Evolutionary conservation across 1,140 invertebrate species (phyloP).

Genomic region (Rhizoglyphus robini): DNA sequence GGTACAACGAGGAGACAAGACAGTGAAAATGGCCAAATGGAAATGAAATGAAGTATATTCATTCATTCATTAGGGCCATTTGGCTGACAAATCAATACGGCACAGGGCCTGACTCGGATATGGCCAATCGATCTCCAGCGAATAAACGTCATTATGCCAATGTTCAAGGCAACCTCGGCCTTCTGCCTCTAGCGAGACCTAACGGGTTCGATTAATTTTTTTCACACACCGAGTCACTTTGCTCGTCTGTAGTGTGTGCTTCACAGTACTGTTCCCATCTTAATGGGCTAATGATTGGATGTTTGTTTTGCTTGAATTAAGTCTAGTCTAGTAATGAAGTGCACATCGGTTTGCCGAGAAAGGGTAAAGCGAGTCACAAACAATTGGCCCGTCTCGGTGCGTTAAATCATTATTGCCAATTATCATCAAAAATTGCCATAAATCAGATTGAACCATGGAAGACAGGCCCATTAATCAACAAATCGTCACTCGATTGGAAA

Average conservation of each 20-base stretch:
- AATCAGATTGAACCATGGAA: background rate
- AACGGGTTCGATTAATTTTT: background rate
- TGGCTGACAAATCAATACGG: background rate
- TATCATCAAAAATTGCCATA: background rate
- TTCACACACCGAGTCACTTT: background rate
- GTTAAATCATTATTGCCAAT: no score
- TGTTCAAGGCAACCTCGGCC: no score
- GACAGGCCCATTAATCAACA: background rate
- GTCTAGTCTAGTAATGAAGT: background rate
- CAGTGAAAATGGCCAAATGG: background rate
- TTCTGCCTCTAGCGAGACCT: no score
- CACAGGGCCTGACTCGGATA: background rate
- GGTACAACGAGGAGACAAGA: background rate
- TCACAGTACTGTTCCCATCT: background rate
- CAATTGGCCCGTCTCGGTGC: no score
- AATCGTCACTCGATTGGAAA: slow-evolving; percentile 8
- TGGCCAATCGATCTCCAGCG: background rate
- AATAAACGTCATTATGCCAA: no score
- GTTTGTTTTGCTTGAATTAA: background rate
- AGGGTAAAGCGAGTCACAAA: no score
- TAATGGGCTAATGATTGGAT: background rate
- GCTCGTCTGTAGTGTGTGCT: background rate
- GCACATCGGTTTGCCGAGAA: background rate
- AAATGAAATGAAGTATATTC: background rate
- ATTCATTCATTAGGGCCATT: background rate